These are phyloP conservation scores for Heliconius hermathena DNA, from an alignment of 1,140 invertebrate species.

Conservation along the genomic window DNA sequence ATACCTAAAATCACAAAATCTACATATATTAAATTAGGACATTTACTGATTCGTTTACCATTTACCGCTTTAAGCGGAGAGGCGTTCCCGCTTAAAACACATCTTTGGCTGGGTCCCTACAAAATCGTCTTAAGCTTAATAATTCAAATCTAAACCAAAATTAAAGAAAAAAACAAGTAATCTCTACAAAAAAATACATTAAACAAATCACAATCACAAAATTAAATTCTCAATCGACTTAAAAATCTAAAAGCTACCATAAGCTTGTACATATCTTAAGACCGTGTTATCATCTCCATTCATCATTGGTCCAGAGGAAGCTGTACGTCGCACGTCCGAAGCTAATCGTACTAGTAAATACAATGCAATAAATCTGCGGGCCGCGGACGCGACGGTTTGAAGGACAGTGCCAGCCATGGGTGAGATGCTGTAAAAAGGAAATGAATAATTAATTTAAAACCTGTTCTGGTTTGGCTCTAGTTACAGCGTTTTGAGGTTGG, in stretches of 20 bases:
- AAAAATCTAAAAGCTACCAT: neutral
- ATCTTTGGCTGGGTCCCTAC: too few species aligned
- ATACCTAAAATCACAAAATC: too few species aligned
- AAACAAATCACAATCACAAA: neutral
- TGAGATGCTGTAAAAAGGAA: conserved; percentile 39
- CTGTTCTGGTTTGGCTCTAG: conserved; percentile 20
- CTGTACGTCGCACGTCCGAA: conserved; percentile 29
- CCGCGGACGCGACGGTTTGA: conserved; percentile 34
- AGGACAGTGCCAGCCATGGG: conserved; percentile 26
- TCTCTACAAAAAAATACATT: neutral
- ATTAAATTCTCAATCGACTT: neutral
- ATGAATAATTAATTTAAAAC: conserved; percentile 39
- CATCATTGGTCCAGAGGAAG: conserved; percentile 34
- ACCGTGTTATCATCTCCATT: conserved; percentile 28
- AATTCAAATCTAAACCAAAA: too few species aligned
- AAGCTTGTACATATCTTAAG: conserved; percentile 19
- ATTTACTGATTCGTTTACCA: too few species aligned
- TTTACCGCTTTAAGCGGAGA: too few species aligned
- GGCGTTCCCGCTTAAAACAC: too few species aligned
- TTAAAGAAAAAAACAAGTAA: too few species aligned
- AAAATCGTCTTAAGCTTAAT: too few species aligned
- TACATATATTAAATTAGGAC: too few species aligned
- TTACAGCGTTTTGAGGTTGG: neutral
- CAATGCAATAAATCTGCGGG: conserved; percentile 38
- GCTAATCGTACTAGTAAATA: conserved; percentile 38